Evolutionary conservation across 2,888 invertebrate genomes (phyloP), one percentile per base, ranked within the genome.

Genomic region (Ptilodon capucinus): DNA sequence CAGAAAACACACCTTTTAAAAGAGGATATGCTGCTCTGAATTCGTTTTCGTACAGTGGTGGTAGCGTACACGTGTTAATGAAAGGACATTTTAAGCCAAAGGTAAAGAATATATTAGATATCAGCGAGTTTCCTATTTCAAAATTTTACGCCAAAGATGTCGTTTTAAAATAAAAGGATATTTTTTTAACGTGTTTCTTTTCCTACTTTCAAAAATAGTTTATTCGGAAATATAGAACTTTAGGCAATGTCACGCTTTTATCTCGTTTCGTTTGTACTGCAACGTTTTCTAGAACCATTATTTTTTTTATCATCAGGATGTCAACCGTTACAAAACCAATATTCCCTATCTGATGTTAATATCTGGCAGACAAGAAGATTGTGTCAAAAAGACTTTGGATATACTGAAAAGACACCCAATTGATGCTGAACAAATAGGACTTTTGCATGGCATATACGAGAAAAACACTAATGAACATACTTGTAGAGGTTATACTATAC

Each of bases 401-500:
- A 54, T 51, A n/a, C 40, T 81, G 3, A 72, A 68, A 45, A 54
- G 41, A 0, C 57, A 60, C 0, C 75, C 82, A 0, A 63, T 89
- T 1, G 91, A 92, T 59, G 76, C 84, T 0, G 92, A 92, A 59
- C 86, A 86, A 59, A 75, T 87, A 7, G 83, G 79, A n/a, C 72
- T 93, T 3, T 68, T 92, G 2, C 90, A 92, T 51, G 83, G 84
- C 39, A 74, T 91, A 2, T 90, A 90, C 56, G 73, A 84, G 1
- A 79, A 73, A 41, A 77, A 86, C 5, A 84, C 92, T 40, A 69
- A 83, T 47, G 92, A 93, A 0, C 94, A 94, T 73, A 91, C 93
- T 4, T 93, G 92, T 71, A 84, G 95, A 57, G 95, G 95, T 0
- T 94, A 91, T 67, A 80, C 92, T n/a, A 73, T 95, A 32, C 59